Base-by-base conservation (phyloP, 2,797 vertebrate genomes). In the Avahi laniger region DNA sequence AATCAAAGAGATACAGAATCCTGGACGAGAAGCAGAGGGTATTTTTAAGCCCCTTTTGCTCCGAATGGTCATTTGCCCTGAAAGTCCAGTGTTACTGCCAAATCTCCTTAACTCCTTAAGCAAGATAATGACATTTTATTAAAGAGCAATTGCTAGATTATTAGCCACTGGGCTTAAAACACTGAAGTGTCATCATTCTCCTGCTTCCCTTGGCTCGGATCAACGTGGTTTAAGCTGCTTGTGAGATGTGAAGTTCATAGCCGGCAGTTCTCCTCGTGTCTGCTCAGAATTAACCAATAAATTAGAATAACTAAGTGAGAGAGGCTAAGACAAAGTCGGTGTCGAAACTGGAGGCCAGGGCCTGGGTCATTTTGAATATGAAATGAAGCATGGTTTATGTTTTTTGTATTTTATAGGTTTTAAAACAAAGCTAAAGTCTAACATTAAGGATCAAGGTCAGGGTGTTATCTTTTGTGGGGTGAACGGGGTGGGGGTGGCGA, bases 401-500 rank as follows among this genome's bases (percentile, higher is more conserved):
- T 2, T 93, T 2, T 73, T 57, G 26, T 91, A 48, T 92, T 94
- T 0, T 50, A 61, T 97, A 89, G 69, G 85, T 95, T 92, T 97
- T 94, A 89, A 90, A 89, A 54, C 2, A 92, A 93, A 98, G 93
- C 33, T 59, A 93, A 95, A 46, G 95, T 43, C 69, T 91, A 81
- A 87, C 59, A 1, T 79, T 35, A 41, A 75, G 59, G 92, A 88
- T 80, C 96, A 87, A 96, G 94, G 83, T 92, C 96, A 94, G 79
- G 84, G 82, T 92, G 93, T 97, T 54, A 94, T 97, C 57, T 94
- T 97, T 89, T 88, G 92, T 96, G 97, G 98, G 98, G 98, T 98
- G 97, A 98, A 98, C 95, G 95, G 98, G 98, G 98, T 98, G 98
- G 98, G 95, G 89, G 94, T 97, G 97, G 10, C 10, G 0, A 30